Conservation (phyloP, 2,797 vertebrate genomes). For the Gymnothorax javanicus region DNA sequence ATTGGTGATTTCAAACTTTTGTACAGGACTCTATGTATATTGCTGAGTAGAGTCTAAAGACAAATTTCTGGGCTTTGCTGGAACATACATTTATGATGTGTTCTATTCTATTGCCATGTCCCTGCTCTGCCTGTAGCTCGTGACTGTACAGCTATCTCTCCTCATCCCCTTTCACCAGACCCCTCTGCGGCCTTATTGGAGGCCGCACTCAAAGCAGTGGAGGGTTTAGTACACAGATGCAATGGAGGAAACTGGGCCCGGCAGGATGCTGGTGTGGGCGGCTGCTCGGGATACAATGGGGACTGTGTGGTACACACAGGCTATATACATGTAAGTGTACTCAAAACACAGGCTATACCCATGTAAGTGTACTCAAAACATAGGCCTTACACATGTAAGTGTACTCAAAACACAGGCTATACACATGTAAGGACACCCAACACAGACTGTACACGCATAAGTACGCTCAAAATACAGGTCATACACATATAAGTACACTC, state of each 20-base stretch:
- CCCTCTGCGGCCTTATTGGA: slow-evolving; percentile 60
- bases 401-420: no score
- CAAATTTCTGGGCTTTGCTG: no score
- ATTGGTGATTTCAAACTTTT: no score
- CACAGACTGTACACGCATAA: no score
- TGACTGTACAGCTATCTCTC: background rate
- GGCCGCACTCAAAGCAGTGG: slow-evolving; percentile 66
- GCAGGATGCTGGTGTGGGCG: slow-evolving; percentile 48
- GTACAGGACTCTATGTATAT: no score
- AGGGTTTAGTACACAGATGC: slow-evolving; percentile 62
- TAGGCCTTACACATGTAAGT: no score
- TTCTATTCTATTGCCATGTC: background rate
- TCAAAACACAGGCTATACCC: no score
- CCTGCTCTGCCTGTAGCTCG: background rate
- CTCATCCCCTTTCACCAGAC: slow-evolving; percentile 36
- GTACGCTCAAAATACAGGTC: no score
- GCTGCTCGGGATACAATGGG: slow-evolving; percentile 50
- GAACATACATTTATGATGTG: no score
- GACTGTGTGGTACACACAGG: slow-evolving; percentile 57
- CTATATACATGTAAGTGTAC: slow-evolving; percentile 26
- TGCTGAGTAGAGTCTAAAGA: no score
- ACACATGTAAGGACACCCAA: slow-evolving; percentile 48
- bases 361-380: no score
- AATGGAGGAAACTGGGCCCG: slow-evolving; percentile 62
- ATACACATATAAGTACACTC: no score